phyloP scores from a whole-genome alignment of 2,888 invertebrate genomes.

The Phaedon cochleariae region DNA sequence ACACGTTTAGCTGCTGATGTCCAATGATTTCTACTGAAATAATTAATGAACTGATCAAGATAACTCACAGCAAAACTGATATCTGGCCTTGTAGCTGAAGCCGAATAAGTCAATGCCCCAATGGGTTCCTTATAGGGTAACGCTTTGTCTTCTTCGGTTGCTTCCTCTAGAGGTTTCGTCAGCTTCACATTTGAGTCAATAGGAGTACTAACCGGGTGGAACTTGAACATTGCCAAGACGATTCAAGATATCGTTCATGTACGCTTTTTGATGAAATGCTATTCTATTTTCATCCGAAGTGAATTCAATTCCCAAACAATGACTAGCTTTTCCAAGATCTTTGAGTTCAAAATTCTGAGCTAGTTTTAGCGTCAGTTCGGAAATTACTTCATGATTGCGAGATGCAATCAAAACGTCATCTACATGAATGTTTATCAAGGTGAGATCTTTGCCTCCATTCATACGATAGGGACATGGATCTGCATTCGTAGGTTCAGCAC shows the following conservation, averaged over 20 bases:
- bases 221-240: slow-evolving; percentile 47
- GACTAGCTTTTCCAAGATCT: slow-evolving; percentile 39
- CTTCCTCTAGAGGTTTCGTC: not conserved
- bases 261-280: slow-evolving; percentile 37
- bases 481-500: slow-evolving; percentile 18
- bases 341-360: slow-evolving; percentile 38
- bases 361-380: slow-evolving; percentile 25
- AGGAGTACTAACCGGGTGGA: slow-evolving; percentile 45
- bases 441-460: slow-evolving; percentile 16
- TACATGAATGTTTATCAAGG: slow-evolving; percentile 42
- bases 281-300: slow-evolving; percentile 24
- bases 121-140: not conserved
- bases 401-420: slow-evolving; percentile 45
- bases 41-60: slow-evolving; percentile 41
- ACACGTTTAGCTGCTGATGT: slow-evolving; percentile 50
- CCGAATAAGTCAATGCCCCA: slow-evolving; percentile 37
- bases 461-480: slow-evolving; percentile 37
- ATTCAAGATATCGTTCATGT: slow-evolving; percentile 42
- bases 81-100: slow-evolving; percentile 37
- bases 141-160: too few relatives aligned
- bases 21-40: slow-evolving; percentile 36
- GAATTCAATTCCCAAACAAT: slow-evolving; percentile 46
- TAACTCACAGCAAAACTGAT: slow-evolving; percentile 37
- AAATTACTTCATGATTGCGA: slow-evolving; percentile 23
- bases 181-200: slow-evolving; percentile 14